Percentiles rank a stretch among this genome's conserved stretches.
Evolutionary conservation across 2,888 invertebrate genomes (phyloP).

Genomic region (Meteorus colon): DNA sequence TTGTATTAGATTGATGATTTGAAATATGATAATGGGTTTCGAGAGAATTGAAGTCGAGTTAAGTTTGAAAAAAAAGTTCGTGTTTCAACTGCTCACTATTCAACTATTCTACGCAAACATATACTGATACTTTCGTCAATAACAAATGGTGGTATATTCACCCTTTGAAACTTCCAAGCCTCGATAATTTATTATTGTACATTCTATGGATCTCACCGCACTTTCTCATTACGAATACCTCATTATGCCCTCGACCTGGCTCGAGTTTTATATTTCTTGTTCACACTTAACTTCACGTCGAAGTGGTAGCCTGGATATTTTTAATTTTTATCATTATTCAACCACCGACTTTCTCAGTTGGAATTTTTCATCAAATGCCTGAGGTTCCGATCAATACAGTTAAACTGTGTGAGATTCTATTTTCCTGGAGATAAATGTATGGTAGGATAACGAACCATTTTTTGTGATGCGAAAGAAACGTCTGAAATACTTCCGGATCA

Average conservation of each 20-base stretch:
- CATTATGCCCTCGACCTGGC: constrained; percentile 30
- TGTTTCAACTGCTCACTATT: background rate
- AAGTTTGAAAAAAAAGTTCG: background rate
- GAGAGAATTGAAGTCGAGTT: background rate
- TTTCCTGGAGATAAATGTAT: too few relatives aligned
- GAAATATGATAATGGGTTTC: background rate
- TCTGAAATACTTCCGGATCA: too few relatives aligned
- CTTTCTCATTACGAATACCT: constrained; percentile 32
- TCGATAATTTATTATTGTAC: constrained; percentile 33
- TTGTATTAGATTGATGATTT: background rate
- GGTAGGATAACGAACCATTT: too few relatives aligned
- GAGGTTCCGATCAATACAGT: background rate
- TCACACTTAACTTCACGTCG: constrained; percentile 31
- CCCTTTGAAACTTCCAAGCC: constrained; percentile 30
- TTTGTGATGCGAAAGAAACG: too few relatives aligned
- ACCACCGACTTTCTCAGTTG: background rate
- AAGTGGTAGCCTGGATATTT: background rate
- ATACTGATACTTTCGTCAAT: background rate
- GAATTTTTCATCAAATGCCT: background rate
- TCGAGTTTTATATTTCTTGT: constrained; percentile 17
- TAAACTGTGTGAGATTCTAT: background rate
- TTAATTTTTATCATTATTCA: constrained; percentile 4
- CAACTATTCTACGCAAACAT: background rate
- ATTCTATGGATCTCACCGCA: constrained; percentile 16
- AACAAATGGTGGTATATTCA: constrained; percentile 29